Percentiles rank a stretch among this genome's conserved stretches.
These are phyloP conservation scores for Danaus chrysippus DNA, from an alignment of 2,888 invertebrate genomes.

Conservation along the genomic window DNA sequence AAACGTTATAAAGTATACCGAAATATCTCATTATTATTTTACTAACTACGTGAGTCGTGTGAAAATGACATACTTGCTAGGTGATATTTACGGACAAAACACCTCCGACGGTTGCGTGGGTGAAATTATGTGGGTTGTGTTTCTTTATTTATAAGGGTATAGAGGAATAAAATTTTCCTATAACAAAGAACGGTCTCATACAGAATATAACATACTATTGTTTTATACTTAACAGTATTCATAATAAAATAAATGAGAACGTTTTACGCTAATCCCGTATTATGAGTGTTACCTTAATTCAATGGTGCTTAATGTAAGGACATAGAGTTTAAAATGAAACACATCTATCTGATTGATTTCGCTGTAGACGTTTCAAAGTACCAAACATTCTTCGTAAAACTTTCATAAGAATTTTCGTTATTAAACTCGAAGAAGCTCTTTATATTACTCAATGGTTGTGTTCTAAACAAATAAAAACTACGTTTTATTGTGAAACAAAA, in stretches of 20 bases:
- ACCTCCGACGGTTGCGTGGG: not conserved
- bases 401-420: constrained; percentile 6
- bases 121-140: not conserved
- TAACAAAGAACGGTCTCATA: not conserved
- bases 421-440: constrained; percentile 1
- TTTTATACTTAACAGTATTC: not conserved
- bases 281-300: constrained; percentile 9
- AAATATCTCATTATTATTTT: not conserved
- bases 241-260: constrained; percentile 8
- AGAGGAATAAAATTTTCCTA: not conserved
- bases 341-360: constrained; percentile 14
- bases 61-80: not conserved
- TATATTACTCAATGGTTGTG: not conserved
- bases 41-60: not conserved
- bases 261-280: constrained; percentile 10
- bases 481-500: not conserved
- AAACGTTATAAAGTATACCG: not conserved
- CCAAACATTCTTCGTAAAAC: constrained; percentile 10
- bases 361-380: constrained; percentile 10
- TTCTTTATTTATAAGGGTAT: constrained; percentile 4
- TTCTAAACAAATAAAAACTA: not conserved
- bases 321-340: constrained; percentile 16
- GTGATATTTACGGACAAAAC: constrained; percentile 1
- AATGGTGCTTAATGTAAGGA: constrained; percentile 11
- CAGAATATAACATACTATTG: not conserved